Evolutionary conservation across 1,140 invertebrate species (phyloP).

Genomic region (Calephelis virginiensis): DNA sequence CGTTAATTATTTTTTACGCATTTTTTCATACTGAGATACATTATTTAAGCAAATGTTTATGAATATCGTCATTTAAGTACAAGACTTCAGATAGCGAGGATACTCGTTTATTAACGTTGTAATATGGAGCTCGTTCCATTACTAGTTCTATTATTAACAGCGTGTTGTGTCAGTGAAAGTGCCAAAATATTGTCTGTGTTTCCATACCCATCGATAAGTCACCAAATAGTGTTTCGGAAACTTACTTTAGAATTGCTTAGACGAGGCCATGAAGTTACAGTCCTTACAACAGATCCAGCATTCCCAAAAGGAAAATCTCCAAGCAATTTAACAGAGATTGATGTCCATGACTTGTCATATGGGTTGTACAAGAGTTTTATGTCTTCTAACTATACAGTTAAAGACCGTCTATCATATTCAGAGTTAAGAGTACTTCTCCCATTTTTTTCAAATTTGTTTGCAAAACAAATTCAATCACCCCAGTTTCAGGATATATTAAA

Average conservation of each 20-base stretch:
- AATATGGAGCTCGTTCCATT: too few relatives aligned
- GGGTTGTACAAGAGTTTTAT: not conserved
- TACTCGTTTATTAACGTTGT: too few relatives aligned
- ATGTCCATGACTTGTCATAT: too few relatives aligned
- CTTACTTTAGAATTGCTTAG: constrained; percentile 10
- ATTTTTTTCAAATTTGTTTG: not conserved
- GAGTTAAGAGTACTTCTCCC: not conserved
- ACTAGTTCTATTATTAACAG: not conserved
- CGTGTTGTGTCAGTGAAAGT: not conserved
- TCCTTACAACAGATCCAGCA: constrained; percentile 11
- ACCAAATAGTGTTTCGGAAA: constrained; percentile 1
- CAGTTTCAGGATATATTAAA: not conserved
- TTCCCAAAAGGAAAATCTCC: constrained; percentile 6
- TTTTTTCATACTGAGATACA: too few relatives aligned
- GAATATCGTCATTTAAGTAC: too few relatives aligned
- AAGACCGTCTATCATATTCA: not conserved
- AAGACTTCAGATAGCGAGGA: too few relatives aligned
- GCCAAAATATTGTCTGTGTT: constrained; percentile 14
- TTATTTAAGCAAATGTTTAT: too few relatives aligned
- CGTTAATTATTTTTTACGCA: too few relatives aligned
- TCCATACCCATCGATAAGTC: constrained; percentile 1
- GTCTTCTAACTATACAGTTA: not conserved
- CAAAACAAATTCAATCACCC: not conserved
- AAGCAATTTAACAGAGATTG: not conserved
- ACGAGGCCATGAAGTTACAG: constrained; percentile 8